phyloP scores from a whole-genome alignment of 2,113 vertebrate species.

The Poicephalus meyeri region DNA sequence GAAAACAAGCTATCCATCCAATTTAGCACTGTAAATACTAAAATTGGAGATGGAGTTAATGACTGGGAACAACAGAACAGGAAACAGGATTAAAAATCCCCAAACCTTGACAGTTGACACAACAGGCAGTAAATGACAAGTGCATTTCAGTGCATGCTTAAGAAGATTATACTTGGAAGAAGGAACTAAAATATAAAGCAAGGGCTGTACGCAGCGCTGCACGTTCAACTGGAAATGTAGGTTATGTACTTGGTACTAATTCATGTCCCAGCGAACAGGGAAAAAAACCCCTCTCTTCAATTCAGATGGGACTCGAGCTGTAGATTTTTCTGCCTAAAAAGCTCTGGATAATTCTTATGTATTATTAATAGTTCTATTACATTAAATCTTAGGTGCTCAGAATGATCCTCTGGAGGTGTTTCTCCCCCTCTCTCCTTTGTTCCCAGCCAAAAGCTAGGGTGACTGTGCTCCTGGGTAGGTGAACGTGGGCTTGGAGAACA shows the following conservation, averaged over 20 bases:
- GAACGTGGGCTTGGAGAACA: background rate
- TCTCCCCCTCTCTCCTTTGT: background rate
- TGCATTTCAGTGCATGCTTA: slow-evolving; percentile 21
- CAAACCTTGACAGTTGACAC: background rate
- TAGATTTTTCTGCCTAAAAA: slow-evolving; percentile 61
- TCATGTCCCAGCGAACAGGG: slow-evolving; percentile 1
- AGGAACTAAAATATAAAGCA: background rate
- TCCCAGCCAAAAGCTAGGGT: background rate
- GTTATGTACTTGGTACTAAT: slow-evolving; percentile 62
- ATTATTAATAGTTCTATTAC: slow-evolving; percentile 70
- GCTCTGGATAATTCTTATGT: slow-evolving; percentile 61
- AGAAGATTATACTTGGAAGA: slow-evolving; percentile 11
- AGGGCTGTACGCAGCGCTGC: background rate
- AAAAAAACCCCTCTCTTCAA: background rate
- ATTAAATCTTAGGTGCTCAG: slow-evolving; percentile 59
- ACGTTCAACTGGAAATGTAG: slow-evolving; percentile 52
- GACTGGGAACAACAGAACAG: background rate
- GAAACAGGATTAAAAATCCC: background rate
- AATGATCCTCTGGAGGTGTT: slow-evolving; percentile 26
- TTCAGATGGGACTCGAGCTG: slow-evolving; percentile 41
- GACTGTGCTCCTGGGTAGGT: slow-evolving; percentile 11
- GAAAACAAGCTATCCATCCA: slow-evolving; percentile 9
- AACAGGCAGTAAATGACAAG: slow-evolving; percentile 33
- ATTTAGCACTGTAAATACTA: slow-evolving; percentile 18
- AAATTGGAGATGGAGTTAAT: slow-evolving; percentile 12